These are phyloP conservation scores for Drosophila ironensis DNA, from an alignment of 1,140 invertebrate species.

Conservation along the genomic window DNA sequence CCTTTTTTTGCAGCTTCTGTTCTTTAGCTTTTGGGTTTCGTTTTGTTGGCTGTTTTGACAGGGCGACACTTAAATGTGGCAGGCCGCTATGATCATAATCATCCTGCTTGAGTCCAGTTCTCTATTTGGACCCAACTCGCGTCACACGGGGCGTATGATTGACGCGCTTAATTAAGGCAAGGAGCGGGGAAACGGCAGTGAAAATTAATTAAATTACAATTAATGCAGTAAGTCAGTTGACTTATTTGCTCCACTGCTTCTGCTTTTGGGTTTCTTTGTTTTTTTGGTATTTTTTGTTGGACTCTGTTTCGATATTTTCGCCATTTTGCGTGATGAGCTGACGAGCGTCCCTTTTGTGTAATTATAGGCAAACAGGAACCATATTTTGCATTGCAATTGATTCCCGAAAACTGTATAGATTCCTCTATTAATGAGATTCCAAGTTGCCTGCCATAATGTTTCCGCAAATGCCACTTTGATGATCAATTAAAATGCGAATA, in stretches of 20 bases:
- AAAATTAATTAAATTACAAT: slow-evolving; percentile 77
- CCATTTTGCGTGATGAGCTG: slow-evolving; percentile 4
- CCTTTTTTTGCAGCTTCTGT: slow-evolving; percentile 27
- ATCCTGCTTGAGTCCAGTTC: slow-evolving; percentile 17
- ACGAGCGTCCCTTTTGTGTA: background rate
- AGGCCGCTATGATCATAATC: slow-evolving; percentile 32
- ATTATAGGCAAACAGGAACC: slow-evolving; percentile 9
- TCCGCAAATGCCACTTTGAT: slow-evolving; percentile 9
- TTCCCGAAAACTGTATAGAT: too few relatives aligned
- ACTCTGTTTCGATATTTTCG: slow-evolving; percentile 9
- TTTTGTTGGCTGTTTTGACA: slow-evolving; percentile 53
- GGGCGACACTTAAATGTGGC: slow-evolving; percentile 65
- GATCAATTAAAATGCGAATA: slow-evolving; percentile 21
- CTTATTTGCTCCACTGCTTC: slow-evolving; percentile 13
- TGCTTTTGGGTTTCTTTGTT: background rate
- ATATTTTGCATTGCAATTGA: too few relatives aligned
- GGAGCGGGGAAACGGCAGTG: slow-evolving; percentile 14
- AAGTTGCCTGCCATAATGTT: slow-evolving; percentile 1
- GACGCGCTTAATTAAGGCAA: slow-evolving; percentile 65
- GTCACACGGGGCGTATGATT: slow-evolving; percentile 70
- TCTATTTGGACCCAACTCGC: slow-evolving; percentile 24
- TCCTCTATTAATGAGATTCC: too few relatives aligned
- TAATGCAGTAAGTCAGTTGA: slow-evolving; percentile 57
- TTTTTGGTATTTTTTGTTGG: slow-evolving; percentile 1
- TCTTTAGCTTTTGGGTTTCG: background rate